These are phyloP conservation scores for Zaprionus ornatus DNA, from an alignment of 1,140 invertebrate genomes.

Conservation along the genomic window DNA sequence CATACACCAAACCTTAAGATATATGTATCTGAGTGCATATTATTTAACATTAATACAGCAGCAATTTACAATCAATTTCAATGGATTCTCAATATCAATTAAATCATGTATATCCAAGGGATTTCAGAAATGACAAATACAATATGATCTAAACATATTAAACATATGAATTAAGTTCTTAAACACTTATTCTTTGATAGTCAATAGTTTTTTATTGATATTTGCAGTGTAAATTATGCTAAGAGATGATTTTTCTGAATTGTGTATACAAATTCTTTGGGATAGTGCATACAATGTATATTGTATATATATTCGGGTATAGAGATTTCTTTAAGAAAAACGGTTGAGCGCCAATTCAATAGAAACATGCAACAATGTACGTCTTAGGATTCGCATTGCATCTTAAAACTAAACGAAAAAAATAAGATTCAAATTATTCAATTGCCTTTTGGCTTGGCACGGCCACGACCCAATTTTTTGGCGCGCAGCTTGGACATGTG, in stretches of 20 bases:
- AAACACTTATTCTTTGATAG: not conserved
- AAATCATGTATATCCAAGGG: not conserved
- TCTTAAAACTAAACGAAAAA: not conserved
- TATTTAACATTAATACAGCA: not conserved
- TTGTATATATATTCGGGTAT: not conserved
- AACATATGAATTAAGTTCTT: not conserved
- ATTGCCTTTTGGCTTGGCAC: conserved; percentile 53
- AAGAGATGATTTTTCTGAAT: not conserved
- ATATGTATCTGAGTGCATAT: no score
- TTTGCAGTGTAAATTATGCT: not conserved
- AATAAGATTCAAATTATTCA: conserved; percentile 9
- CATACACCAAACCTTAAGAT: not conserved
- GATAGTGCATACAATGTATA: not conserved
- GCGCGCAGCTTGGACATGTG: conserved; percentile 90
- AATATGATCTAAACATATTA: not conserved
- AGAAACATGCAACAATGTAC: not conserved
- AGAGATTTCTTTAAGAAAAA: not conserved
- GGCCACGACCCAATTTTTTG: conserved; percentile 85
- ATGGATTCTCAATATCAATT: no score
- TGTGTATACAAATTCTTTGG: conserved; percentile 5
- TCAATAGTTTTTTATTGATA: conserved; percentile 1
- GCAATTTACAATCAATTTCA: not conserved
- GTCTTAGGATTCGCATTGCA: not conserved
- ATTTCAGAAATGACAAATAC: not conserved
- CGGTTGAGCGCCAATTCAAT: not conserved